These are phyloP conservation scores for Phymanthus crucifer DNA, from an alignment of 92 coral and sea anemone genomes.

Conservation along the genomic window DNA sequence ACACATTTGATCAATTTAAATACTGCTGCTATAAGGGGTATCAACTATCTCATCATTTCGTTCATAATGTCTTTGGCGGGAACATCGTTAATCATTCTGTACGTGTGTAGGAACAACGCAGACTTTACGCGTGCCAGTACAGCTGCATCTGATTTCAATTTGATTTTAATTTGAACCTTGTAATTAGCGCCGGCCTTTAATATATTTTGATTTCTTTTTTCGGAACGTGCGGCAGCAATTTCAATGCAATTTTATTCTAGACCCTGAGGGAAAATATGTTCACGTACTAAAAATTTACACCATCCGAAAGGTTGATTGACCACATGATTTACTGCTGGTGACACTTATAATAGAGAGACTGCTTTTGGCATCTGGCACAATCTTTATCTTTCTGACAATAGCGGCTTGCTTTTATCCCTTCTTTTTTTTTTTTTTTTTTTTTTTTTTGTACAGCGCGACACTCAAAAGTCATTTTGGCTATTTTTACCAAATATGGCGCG, in stretches of 20 bases:
- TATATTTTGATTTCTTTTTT: slow-evolving; percentile 24
- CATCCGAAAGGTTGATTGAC: neutral
- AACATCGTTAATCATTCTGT: slow-evolving; percentile 1
- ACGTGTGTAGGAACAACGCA: slow-evolving; percentile 9
- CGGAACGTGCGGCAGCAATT: slow-evolving; percentile 37
- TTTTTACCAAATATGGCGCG: too few species aligned
- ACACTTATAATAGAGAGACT: too few species aligned
- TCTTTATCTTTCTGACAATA: too few species aligned
- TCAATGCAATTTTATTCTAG: slow-evolving; percentile 1
- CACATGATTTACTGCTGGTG: too few species aligned
- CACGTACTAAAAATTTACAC: neutral
- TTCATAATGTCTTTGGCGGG: neutral
- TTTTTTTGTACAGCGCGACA: too few species aligned
- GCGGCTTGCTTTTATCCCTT: too few species aligned
- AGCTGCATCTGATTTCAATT: slow-evolving; percentile 26
- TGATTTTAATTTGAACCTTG: slow-evolving; percentile 28
- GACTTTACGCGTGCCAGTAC: slow-evolving; percentile 24
- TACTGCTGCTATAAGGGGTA: too few species aligned
- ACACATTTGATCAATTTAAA: too few species aligned
- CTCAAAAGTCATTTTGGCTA: too few species aligned
- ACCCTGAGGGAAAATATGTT: slow-evolving; percentile 17
- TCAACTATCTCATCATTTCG: neutral
- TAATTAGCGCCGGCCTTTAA: slow-evolving; percentile 16
- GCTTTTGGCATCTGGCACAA: too few species aligned
- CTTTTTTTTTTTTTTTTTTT: too few species aligned